Conservation (phyloP, 2,113 vertebrate species). For the Myotis brandtii region DNA sequence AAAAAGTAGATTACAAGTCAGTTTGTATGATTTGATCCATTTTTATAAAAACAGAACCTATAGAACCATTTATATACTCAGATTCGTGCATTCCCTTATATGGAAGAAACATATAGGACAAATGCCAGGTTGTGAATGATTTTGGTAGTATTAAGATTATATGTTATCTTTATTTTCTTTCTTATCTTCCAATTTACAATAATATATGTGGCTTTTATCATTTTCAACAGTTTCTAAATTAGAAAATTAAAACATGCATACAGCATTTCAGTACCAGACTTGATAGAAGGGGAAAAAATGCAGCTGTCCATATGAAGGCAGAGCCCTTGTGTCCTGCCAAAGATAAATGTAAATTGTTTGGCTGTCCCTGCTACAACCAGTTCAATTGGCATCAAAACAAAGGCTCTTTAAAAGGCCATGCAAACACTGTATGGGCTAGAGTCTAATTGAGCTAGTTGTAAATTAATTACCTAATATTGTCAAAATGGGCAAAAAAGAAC, state of each 20-base stretch:
- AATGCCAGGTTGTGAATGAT: neutral
- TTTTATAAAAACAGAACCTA: constrained; percentile 34
- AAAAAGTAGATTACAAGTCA: neutral
- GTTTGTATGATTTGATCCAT: neutral
- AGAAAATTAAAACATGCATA: constrained; percentile 45
- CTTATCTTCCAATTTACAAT: constrained; percentile 4
- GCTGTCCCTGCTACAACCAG: constrained; percentile 71
- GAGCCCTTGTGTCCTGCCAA: constrained; percentile 71
- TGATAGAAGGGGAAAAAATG: constrained; percentile 44
- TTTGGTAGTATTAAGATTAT: neutral
- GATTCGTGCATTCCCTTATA: neutral
- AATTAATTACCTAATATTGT: constrained; percentile 59
- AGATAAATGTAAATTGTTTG: constrained; percentile 73
- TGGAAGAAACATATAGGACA: neutral
- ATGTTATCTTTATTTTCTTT: constrained; percentile 34
- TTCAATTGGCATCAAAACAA: constrained; percentile 78
- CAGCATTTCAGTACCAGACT: constrained; percentile 24
- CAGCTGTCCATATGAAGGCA: constrained; percentile 64
- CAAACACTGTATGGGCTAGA: constrained; percentile 38
- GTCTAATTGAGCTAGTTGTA: constrained; percentile 62
- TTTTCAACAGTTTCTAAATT: constrained; percentile 50
- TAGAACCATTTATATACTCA: neutral
- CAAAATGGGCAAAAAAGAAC: constrained; percentile 26
- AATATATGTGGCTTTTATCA: constrained; percentile 19
- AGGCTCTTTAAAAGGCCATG: constrained; percentile 63